Base-by-base conservation (phyloP, 2,888 invertebrate genomes). In the Elegia similella region DNA sequence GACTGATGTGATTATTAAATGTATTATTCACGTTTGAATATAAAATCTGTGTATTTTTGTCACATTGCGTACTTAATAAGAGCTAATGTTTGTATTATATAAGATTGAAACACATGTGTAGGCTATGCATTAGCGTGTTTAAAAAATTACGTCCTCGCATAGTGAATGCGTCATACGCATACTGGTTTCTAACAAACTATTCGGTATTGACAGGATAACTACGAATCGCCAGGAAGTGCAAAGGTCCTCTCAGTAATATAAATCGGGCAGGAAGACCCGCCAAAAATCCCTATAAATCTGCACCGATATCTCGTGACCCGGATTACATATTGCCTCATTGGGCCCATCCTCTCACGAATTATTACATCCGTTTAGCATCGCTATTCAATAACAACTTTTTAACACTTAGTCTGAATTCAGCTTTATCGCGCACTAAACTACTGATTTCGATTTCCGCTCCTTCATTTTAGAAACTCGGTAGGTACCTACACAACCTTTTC, bases 371-470 rank as follows among this genome's bases (percentile, higher is more conserved):
- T 44, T 46, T 44, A 32, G 15, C 29, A 54, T 16, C 10, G 8
- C 17, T 29, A 43, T n/a, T 42, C 16, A 53, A 47, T 29, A 57
- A 12, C 15, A 29, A 44, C n/a, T 13, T 8, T n/a, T 17, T 6
- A 52, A 8, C 47, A 52, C n/a, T 55, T 59, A 57, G 61, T 61
- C 58, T 47, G 58, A 55, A 32, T 44, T 44, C 13, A 55, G 47
- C 52, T 65, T 59, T 65, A 62, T 60, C 59, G 59, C 42, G 52
- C 58, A 64, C 63, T 65, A 70, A 54, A 15, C 44, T 32, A 15
- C 46, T 38, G 61, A 68, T 68, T 70, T 73, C 74, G 64, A 84
- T 84, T 82, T 84, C 83, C 84, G 78, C 64, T 73, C 69, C 79
- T 73, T 72, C 70, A 75, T 80, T 79, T 80, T 75, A 73, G 67